Evolutionary conservation across 1,140 invertebrate species (phyloP).

Genomic region (Bombus terrestris): DNA sequence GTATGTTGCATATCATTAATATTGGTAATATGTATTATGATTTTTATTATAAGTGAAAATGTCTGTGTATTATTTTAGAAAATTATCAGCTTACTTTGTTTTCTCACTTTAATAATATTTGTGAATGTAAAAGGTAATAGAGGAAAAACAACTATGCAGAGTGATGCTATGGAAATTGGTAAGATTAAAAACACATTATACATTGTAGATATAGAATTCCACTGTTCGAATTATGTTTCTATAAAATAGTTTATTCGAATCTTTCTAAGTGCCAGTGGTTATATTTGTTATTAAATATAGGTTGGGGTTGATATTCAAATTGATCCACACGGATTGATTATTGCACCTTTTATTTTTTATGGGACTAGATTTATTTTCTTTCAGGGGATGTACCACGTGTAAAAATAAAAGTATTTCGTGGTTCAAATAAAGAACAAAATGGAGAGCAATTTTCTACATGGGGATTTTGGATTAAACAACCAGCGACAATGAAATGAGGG

Average conservation of each 20-base stretch:
- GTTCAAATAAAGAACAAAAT: slow-evolving; percentile 82
- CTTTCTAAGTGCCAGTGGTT: too few relatives aligned
- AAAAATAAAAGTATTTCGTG: slow-evolving; percentile 12
- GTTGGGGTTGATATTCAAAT: too few relatives aligned
- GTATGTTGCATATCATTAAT: background rate
- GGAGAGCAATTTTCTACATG: slow-evolving; percentile 85
- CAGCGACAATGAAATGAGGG: slow-evolving; percentile 59
- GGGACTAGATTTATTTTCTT: slow-evolving; percentile 83
- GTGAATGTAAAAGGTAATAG: background rate
- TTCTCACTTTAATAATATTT: background rate
- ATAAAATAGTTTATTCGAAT: too few relatives aligned
- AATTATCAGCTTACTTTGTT: background rate
- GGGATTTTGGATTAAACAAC: slow-evolving; percentile 90
- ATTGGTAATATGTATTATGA: background rate
- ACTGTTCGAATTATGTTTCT: too few relatives aligned
- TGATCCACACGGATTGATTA: too few relatives aligned
- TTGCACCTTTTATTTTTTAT: too few relatives aligned
- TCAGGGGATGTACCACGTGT: slow-evolving; percentile 84
- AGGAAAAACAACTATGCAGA: background rate
- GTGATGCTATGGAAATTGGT: background rate
- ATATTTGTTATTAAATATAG: background rate
- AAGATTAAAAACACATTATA: background rate
- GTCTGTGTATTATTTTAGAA: background rate
- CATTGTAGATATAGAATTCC: too few relatives aligned
- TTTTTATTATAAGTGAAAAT: background rate